phyloP scores from a whole-genome alignment of 2,888 invertebrate genomes.

The Eupithecia dodoneata region DNA sequence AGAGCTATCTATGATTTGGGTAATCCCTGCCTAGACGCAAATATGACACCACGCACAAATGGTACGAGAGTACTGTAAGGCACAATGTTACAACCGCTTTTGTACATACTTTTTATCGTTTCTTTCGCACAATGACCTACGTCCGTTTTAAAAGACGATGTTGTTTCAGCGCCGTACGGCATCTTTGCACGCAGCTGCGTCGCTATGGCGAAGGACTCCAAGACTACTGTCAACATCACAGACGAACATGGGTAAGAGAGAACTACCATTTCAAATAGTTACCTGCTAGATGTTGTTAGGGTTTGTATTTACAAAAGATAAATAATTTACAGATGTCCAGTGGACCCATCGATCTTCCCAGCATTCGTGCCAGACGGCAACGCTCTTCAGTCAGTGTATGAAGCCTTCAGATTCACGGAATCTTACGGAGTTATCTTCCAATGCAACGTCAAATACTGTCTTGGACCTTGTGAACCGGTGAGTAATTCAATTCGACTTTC shows the following conservation, averaged over 20 bases:
- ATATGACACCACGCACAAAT: conserved; percentile 4
- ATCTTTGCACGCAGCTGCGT: conserved; percentile 98
- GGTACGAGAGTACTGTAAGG: conserved; percentile 29
- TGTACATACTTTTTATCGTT: conserved; percentile 33
- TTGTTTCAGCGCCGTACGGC: conserved; percentile 93
- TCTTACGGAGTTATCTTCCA: conserved; percentile 98
- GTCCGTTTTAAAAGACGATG: conserved; percentile 25
- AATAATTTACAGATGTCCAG: conserved; percentile 88
- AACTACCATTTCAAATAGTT: not conserved
- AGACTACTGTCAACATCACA: conserved; percentile 97
- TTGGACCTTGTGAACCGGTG: conserved; percentile 97
- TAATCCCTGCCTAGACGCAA: not conserved
- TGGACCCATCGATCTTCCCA: conserved; percentile 97
- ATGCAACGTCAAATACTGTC: conserved; percentile 97
- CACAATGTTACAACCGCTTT: conserved; percentile 29
- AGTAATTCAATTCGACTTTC: conserved; percentile 58
- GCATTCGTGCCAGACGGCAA: conserved; percentile 96
- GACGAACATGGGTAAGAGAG: conserved; percentile 93
- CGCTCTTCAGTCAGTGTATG: conserved; percentile 95
- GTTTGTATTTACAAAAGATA: not conserved
- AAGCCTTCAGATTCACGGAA: conserved; percentile 97
- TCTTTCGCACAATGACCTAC: conserved; percentile 17
- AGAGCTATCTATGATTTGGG: not conserved
- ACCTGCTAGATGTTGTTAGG: not conserved
- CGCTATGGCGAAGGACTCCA: conserved; percentile 98